Evolutionary conservation across 2,888 invertebrate genomes (phyloP), one percentile per base, ranked within the genome.

Genomic region (Monoplex corrugatus): DNA sequence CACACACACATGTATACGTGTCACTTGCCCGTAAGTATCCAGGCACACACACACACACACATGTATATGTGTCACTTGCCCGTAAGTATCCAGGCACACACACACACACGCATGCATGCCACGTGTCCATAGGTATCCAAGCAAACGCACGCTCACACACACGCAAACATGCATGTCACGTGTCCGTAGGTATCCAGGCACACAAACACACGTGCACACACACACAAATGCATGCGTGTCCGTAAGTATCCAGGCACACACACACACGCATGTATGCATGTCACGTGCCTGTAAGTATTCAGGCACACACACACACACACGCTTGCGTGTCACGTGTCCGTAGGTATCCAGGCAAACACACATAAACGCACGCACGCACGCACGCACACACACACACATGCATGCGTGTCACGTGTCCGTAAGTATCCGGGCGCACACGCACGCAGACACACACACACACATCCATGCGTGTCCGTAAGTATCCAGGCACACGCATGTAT

Each of bases 61-160:
- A 50, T 19, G 50, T 19, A 50, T 19, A 19, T 8, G 19, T 19
- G 19, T 19, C 8, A 8, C 28, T 28, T n/a, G n/a, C 68, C 16
- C 68, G n/a, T n/a, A 23, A 19, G n/a, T n/a, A 68, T 28, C 5
- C 68, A 68, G 28, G n/a, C 68, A 68, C 68, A 68, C 68, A 68
- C 68, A 68, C 68, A 68, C 68, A 68, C 68, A 68, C 68, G n/a
- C 68, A 68, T n/a, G n/a, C 68, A 68, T n/a, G n/a, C 68, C n/a
- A n/a, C n/a, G n/a, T n/a, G n/a, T n/a, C 16, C 68, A 68, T n/a
- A 68, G 28, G 28, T n/a, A 68, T n/a, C 16, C 68, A 68, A 19
- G n/a, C 68, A 68, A 19, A 68, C 68, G 28, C 68, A 68, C 68
- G 28, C 68, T 19, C 68, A n/a, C 68, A 68, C 68, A 23, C 68